phyloP scores from a whole-genome alignment of 2,888 invertebrate genomes.

The Melanchra persicariae region DNA sequence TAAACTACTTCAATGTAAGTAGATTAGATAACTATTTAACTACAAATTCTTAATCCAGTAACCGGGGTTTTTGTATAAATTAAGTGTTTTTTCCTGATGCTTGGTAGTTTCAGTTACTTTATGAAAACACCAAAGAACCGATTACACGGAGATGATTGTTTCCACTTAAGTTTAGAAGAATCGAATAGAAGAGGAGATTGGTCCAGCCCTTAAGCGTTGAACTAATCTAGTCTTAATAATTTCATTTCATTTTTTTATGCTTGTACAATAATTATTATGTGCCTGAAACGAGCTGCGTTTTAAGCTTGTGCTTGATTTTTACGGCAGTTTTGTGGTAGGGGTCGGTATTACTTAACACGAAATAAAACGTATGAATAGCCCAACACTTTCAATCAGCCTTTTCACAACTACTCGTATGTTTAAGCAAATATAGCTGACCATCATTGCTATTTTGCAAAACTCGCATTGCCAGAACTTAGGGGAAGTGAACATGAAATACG shows the following conservation, averaged over 20 bases:
- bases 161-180: not conserved
- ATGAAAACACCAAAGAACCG: not conserved
- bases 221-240: too few relatives aligned
- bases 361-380: too few relatives aligned
- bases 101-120: not conserved
- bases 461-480: too few relatives aligned
- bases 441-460: too few relatives aligned
- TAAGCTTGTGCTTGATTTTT: not conserved
- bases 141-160: not conserved
- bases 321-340: not conserved
- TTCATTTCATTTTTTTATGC: not conserved
- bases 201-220: too few relatives aligned
- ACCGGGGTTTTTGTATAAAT: not conserved
- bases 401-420: too few relatives aligned
- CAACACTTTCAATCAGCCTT: too few relatives aligned
- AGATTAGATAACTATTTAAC: not conserved
- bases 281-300: not conserved
- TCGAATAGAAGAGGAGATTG: too few relatives aligned
- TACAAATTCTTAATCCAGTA: not conserved
- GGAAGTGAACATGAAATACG: too few relatives aligned
- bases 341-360: not conserved
- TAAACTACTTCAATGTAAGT: not conserved
- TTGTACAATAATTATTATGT: constrained; percentile 10
- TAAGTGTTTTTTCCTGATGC: not conserved
- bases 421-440: too few relatives aligned